Evolutionary conservation across 2,888 invertebrate genomes (phyloP), one percentile per base, ranked within the genome.

Genomic region (Scaptomyza cyrtandrae): DNA sequence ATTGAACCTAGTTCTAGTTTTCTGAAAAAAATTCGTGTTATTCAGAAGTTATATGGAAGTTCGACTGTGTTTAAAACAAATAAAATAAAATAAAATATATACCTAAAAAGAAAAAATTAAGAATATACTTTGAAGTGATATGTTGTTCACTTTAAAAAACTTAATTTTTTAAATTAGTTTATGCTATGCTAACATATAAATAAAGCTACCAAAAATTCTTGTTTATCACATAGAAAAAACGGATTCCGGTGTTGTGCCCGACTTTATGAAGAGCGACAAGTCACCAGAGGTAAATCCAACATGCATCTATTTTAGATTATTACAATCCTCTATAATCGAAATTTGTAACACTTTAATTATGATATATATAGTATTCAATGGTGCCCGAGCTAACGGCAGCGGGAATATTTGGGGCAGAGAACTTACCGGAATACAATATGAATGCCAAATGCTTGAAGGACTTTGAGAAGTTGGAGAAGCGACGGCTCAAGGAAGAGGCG

Each of bases 361-460:
- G 6, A 29, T 7, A 29, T 7, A 29, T 10, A 2, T 45, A 90
- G 90, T 90, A 90, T 56, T 89, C 90, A 7, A 84, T 90, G 89
- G 85, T 86, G 44, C 85, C 85, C 1, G 85, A 86, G n/a, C 50
- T 88, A 19, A 74, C 71, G 6, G 67, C 71, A 19, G 72, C 80
- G 14, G 83, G 72, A 0, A 72, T 84, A 37, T 84, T 88, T 44
- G 80, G 75, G 19, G 54, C 79, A 1, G 95, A 95, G 69, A 95
- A 95, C 83, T 91, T 94, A 43, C 92, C 94, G 39, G 92, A 91
- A 61, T 92, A 94, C 68, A 95, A 95, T 89, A 95, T 95, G 83
- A 95, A 95, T 83, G 94, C 95, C 82, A 95, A 95, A 88, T 94
- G 94, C 45, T 85, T 89, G 68, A 95, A 95, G 89, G 95, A 95